Conservation (phyloP, 1,140 invertebrate genomes). For the Leptopilina clavipes region DNA sequence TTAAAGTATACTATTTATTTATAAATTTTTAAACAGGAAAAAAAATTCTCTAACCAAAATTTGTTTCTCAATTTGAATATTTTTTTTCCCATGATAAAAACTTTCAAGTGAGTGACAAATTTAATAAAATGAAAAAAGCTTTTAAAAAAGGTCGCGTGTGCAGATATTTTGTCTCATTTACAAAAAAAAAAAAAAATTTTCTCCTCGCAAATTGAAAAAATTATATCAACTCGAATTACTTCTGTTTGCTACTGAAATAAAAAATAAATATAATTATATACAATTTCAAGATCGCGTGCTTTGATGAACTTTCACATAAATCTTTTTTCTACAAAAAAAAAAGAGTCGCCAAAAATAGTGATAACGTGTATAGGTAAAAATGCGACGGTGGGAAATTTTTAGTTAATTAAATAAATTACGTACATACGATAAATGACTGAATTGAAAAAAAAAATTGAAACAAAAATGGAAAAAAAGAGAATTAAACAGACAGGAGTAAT, state of each 20-base stretch:
- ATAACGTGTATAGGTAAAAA: background rate
- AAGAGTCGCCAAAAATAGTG: background rate
- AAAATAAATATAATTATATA: background rate
- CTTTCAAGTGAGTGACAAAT: too few species aligned
- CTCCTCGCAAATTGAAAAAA: background rate
- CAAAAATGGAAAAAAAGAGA: too few species aligned
- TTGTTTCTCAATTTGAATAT: too few species aligned
- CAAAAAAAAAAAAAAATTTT: background rate
- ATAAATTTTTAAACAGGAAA: too few species aligned
- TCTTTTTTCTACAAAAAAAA: background rate
- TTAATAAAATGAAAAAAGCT: background rate
- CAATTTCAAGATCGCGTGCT: background rate
- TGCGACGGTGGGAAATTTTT: background rate
- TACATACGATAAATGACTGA: too few species aligned
- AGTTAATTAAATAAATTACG: too few species aligned
- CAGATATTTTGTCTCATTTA: background rate
- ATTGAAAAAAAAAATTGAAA: too few species aligned
- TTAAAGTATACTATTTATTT: too few species aligned
- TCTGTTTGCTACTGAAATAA: background rate
- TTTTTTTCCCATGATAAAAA: too few species aligned
- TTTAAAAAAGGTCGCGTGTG: background rate
- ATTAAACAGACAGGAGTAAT: too few species aligned
- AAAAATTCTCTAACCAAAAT: too few species aligned
- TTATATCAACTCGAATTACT: constrained; percentile 5
- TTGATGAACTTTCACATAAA: background rate